phyloP scores from a whole-genome alignment of 1,140 invertebrate genomes.

The Orussus abietinus region DNA sequence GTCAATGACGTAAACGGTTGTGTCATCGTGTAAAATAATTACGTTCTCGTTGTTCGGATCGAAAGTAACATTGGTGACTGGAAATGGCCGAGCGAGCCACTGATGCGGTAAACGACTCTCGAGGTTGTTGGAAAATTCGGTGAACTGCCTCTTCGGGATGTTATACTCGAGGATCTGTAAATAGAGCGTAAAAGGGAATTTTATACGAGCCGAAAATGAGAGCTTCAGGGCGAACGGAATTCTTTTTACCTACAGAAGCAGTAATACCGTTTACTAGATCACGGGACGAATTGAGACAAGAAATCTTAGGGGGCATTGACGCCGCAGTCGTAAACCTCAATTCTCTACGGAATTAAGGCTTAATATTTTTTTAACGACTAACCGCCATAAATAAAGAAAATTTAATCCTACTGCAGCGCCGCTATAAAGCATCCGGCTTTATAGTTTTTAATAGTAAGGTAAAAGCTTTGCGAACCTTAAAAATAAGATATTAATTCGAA shows the following conservation, averaged over 20 bases:
- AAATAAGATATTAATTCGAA: too few relatives aligned
- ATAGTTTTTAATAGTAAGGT: constrained; percentile 11
- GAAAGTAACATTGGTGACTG: constrained; percentile 58
- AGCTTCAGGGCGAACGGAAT: too few relatives aligned
- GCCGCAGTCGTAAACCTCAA: constrained; percentile 3
- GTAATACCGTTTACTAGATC: too few relatives aligned
- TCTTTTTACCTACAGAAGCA: too few relatives aligned
- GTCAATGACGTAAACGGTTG: constrained; percentile 60
- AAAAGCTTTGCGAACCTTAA: too few relatives aligned
- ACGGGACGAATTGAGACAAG: neutral
- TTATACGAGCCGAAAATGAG: constrained; percentile 6
- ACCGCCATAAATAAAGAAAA: constrained; percentile 16
- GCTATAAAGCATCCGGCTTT: constrained; percentile 7
- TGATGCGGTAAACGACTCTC: constrained; percentile 47
- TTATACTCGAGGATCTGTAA: constrained; percentile 67
- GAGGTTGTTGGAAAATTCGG: constrained; percentile 55
- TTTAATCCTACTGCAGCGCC: constrained; percentile 12
- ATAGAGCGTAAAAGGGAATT: constrained; percentile 17
- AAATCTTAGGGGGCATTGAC: neutral
- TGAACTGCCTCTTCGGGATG: constrained; percentile 55
- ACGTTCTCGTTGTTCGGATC: constrained; percentile 57
- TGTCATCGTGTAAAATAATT: constrained; percentile 64
- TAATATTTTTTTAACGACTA: constrained; percentile 18
- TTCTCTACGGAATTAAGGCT: constrained; percentile 1
- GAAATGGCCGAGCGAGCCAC: constrained; percentile 50